phyloP scores from a whole-genome alignment of 1,140 invertebrate species.

The Tetragonula clypearis region DNA sequence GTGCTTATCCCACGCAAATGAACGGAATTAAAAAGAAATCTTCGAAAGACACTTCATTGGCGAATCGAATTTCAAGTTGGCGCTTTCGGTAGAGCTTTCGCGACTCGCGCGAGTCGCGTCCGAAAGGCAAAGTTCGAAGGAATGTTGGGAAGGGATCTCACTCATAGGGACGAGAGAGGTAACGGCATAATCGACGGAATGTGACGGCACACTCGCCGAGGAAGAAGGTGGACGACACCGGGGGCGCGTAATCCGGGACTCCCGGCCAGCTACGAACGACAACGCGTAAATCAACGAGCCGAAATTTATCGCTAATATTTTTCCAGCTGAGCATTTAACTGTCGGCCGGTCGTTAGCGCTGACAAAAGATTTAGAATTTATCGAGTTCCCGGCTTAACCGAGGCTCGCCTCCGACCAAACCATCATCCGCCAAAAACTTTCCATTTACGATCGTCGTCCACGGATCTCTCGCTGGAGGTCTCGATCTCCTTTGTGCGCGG shows the following conservation, averaged over 20 bases:
- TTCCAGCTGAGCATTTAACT: slow-evolving; percentile 63
- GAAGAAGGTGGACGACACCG: slow-evolving; percentile 4
- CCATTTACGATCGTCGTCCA: slow-evolving; percentile 59
- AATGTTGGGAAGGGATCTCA: background rate
- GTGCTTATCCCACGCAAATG: too few species aligned
- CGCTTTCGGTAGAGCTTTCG: background rate
- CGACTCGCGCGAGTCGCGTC: background rate
- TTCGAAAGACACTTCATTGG: too few species aligned
- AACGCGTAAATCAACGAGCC: slow-evolving; percentile 59
- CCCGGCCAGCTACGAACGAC: slow-evolving; percentile 40
- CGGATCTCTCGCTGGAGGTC: slow-evolving; percentile 33
- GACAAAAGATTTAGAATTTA: slow-evolving; percentile 67
- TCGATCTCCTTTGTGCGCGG: slow-evolving; percentile 25
- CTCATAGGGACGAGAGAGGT: background rate
- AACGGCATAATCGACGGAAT: background rate
- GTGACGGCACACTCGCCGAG: background rate
- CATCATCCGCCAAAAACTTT: slow-evolving; percentile 57
- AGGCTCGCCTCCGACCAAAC: background rate
- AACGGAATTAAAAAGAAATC: too few species aligned
- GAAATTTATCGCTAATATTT: slow-evolving; percentile 71
- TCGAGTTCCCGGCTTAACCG: slow-evolving; percentile 60
- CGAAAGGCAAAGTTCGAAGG: too few species aligned
- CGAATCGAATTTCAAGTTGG: too few species aligned
- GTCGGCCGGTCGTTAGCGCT: slow-evolving; percentile 66
- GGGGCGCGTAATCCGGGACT: slow-evolving; percentile 46